A percentile compares a stretch with the other conserved stretches of the same genome.
These are phyloP conservation scores for Zaprionus obscuricornis DNA, from an alignment of 2,888 invertebrate genomes.

Conservation along the genomic window DNA sequence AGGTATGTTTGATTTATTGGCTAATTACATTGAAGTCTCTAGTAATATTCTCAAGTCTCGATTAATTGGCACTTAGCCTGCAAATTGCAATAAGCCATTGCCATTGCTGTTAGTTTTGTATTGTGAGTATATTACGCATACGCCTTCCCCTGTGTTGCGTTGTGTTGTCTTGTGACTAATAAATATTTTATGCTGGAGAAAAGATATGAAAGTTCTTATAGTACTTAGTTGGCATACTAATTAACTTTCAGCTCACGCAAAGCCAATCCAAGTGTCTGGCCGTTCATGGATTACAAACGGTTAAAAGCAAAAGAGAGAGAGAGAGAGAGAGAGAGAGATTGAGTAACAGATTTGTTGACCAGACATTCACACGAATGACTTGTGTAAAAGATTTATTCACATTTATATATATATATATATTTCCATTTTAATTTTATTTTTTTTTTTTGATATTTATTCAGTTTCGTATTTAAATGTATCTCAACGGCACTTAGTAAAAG, in stretches of 20 bases:
- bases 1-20: constrained; percentile 53
- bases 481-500: constrained; percentile 9
- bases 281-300: neutral
- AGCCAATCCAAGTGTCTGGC: neutral
- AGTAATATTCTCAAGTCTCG: constrained; percentile 4
- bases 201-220: constrained; percentile 3
- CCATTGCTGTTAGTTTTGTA: neutral
- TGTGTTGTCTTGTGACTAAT: neutral
- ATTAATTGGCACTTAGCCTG: constrained; percentile 39
- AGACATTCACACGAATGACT: constrained; percentile 18
- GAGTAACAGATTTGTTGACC: constrained; percentile 14
- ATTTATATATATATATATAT: constrained; percentile 20
- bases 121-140: constrained; percentile 25
- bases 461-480: constrained; percentile 32
- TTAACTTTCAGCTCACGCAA: constrained; percentile 41
- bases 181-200: constrained; percentile 13
- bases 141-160: too few relatives aligned
- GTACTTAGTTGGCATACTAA: constrained; percentile 33
- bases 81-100: constrained; percentile 33
- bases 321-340: too few relatives aligned
- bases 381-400: constrained; percentile 1
- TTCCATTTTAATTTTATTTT: constrained; percentile 18
- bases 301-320: constrained; percentile 3
- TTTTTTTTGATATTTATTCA: constrained; percentile 20
- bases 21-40: constrained; percentile 50